phyloP scores from a whole-genome alignment of 30 jellyfish, hydroid and myxozoan species.

The Euphysa ruthae region DNA sequence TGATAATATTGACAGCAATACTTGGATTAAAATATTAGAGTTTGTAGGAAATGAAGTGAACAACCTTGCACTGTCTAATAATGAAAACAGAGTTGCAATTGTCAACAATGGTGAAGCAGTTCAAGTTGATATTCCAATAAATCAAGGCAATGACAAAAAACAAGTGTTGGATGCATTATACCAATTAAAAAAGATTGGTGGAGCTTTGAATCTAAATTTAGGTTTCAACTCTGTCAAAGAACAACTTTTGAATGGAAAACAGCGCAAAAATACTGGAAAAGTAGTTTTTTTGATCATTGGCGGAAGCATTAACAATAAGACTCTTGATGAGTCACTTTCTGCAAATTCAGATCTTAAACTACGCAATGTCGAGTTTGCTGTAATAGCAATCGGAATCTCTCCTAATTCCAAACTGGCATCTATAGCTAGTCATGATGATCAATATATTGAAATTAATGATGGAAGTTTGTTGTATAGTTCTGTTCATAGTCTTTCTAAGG shows the following conservation, averaged over 20 bases:
- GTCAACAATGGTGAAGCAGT: conserved; percentile 25
- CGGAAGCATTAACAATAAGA: conserved; percentile 7
- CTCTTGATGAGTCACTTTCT: not conserved
- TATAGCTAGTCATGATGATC: conserved; percentile 6
- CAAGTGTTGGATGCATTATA: not conserved
- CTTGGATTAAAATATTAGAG: conserved; percentile 9
- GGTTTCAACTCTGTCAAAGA: not conserved
- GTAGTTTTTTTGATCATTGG: conserved; percentile 24
- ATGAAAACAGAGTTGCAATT: conserved; percentile 11
- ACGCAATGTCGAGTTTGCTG: conserved; percentile 8
- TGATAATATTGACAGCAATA: conserved; percentile 1
- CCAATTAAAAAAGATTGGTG: not conserved
- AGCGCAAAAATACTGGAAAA: conserved; percentile 29
- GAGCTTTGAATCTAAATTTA: not conserved
- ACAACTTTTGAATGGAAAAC: not conserved
- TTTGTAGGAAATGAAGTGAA: conserved; percentile 4
- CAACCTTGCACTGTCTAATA: not conserved
- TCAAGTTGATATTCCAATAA: conserved; percentile 8
- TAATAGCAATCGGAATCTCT: conserved; percentile 41
- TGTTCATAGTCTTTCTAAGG: not conserved
- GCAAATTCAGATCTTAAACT: conserved; percentile 3
- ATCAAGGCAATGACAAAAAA: conserved; percentile 1
- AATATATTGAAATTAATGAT: not conserved
- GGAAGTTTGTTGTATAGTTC: not conserved
- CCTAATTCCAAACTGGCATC: conserved; percentile 1